Evolutionary conservation across 2,113 vertebrate genomes (phyloP).

Genomic region (Bubo scandiacus): DNA sequence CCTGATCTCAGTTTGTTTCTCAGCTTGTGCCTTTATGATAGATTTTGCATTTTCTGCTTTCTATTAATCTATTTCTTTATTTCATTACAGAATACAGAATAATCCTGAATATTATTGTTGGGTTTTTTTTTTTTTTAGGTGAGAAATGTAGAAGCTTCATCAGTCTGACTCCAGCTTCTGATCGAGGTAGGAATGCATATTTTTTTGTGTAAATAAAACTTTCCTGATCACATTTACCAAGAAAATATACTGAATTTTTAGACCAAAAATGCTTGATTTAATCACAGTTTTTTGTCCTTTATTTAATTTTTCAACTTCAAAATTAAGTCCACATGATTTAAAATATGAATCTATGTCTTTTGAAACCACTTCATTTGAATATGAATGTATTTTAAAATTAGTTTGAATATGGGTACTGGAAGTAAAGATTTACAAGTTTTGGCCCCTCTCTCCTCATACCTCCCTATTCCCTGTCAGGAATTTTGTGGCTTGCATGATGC

Average conservation of each 20-base stretch:
- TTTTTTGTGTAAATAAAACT: neutral
- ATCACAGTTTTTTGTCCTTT: neutral
- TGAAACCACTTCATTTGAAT: neutral
- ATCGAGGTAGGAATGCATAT: constrained; percentile 78
- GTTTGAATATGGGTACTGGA: neutral
- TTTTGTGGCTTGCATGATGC: neutral
- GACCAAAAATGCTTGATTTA: neutral
- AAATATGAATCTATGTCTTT: neutral
- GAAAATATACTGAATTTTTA: neutral
- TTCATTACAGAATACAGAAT: neutral
- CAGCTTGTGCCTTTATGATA: neutral
- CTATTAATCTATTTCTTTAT: neutral
- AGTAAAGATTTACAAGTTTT: neutral
- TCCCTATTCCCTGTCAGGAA: neutral
- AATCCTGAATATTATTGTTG: neutral
- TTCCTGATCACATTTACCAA: neutral
- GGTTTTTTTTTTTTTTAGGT: constrained; percentile 70
- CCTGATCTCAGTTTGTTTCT: too few relatives aligned
- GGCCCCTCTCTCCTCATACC: neutral
- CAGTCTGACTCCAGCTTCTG: constrained; percentile 82
- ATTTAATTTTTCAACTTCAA: neutral
- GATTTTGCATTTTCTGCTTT: neutral
- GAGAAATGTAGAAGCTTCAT: constrained; percentile 89
- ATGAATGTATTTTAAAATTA: neutral
- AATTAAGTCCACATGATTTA: neutral